These are phyloP conservation scores for Sandelia bainsii DNA, from an alignment of 2,797 vertebrate genomes.

Conservation along the genomic window DNA sequence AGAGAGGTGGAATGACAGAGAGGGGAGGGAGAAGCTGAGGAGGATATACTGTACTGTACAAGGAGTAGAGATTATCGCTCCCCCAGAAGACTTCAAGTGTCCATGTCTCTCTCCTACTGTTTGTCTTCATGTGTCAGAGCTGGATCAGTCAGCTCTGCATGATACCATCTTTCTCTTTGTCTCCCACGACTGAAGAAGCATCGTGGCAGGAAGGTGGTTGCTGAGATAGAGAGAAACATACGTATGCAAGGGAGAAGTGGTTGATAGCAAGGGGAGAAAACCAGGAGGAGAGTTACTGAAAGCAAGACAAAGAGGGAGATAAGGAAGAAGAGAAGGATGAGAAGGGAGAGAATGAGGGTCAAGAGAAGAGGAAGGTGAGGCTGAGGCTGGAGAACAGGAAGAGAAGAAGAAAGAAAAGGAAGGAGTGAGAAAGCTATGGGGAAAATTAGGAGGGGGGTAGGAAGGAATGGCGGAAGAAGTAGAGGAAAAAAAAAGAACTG, in stretches of 20 bases:
- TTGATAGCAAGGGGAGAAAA: neutral
- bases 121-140: constrained; percentile 42
- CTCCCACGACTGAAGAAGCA: constrained; percentile 9
- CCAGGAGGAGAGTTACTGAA: neutral
- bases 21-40: constrained; percentile 35
- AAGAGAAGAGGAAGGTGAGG: neutral
- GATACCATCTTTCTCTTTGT: constrained; percentile 39
- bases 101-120: constrained; percentile 28
- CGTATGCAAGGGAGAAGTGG: neutral
- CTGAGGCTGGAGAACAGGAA: neutral
- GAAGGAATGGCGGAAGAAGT: neutral
- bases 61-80: constrained; percentile 62
- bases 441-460: too few species aligned
- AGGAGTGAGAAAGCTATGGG: neutral
- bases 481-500: constrained; percentile 2
- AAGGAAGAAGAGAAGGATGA: neutral
- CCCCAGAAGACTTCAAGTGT: constrained; percentile 41
- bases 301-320: neutral
- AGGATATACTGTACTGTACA: constrained; percentile 76
- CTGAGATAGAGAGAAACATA: neutral
- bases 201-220: neutral
- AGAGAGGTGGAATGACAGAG: neutral
- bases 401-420: too few species aligned
- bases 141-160: constrained; percentile 33
- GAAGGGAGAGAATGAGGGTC: neutral